These are phyloP conservation scores for Chrysogorgia sp. DNA, from an alignment of 92 coral and sea anemone species.

Conservation along the genomic window DNA sequence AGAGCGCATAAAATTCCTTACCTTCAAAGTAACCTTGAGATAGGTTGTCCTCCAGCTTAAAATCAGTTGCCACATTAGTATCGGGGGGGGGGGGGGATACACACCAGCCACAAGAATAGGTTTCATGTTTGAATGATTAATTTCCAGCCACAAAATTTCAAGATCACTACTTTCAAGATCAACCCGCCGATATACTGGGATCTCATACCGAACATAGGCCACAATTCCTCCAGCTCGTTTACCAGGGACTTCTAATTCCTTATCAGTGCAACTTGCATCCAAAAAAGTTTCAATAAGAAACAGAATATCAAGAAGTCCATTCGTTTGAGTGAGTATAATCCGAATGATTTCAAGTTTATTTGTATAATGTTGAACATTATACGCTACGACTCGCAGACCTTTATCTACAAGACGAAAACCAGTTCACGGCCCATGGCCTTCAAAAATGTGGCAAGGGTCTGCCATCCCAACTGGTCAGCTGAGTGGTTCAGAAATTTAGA, in stretches of 20 bases:
- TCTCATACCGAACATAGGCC: conserved; percentile 25
- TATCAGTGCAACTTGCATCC: conserved; percentile 14
- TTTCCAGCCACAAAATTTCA: conserved; percentile 43
- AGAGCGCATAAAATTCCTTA: conserved; percentile 42
- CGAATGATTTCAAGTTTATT: no score
- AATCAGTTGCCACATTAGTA: conserved; percentile 24
- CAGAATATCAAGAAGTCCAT: no score
- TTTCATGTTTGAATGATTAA: conserved; percentile 25
- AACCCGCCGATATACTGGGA: conserved; percentile 25
- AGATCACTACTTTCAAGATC: conserved; percentile 26
- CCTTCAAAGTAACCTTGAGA: conserved; percentile 44
- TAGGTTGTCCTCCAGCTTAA: conserved; percentile 24
- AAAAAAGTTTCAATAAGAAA: conserved; percentile 28
- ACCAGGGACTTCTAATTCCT: conserved; percentile 40
- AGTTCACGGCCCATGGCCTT: conserved; percentile 40
- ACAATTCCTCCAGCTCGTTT: conserved; percentile 46
- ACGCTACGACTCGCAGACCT: no score
- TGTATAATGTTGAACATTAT: no score
- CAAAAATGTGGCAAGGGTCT: conserved; percentile 56
- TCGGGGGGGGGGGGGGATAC: conserved; percentile 43
- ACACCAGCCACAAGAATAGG: conserved; percentile 49
- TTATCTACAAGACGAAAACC: no score
- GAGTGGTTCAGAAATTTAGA: background rate
- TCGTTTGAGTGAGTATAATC: no score
- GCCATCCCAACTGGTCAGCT: conserved; percentile 44